Evolutionary conservation across 1,140 invertebrate genomes (phyloP).

Genomic region (Philotrypesis tridentata): DNA sequence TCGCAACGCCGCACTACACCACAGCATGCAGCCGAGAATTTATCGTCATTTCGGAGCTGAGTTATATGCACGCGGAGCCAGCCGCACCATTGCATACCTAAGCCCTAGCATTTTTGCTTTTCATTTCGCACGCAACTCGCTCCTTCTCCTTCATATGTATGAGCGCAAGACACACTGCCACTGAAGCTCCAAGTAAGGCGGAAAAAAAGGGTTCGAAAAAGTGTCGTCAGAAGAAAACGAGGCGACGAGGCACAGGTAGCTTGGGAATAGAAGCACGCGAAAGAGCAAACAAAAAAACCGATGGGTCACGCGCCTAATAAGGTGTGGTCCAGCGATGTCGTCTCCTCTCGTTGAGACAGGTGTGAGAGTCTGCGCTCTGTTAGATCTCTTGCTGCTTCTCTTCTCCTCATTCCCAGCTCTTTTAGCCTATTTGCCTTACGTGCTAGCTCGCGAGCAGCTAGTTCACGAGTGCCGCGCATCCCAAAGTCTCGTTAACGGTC

Average conservation of each 20-base stretch:
- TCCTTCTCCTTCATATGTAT: background rate
- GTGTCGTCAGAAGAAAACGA: background rate
- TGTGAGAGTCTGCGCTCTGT: conserved; percentile 49
- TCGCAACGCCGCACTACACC: too few relatives aligned
- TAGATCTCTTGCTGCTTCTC: conserved; percentile 55
- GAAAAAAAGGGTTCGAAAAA: background rate
- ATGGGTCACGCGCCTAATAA: conserved; percentile 52
- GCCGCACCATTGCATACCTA: background rate
- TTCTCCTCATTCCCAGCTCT: background rate
- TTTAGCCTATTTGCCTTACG: background rate
- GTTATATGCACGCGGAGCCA: background rate
- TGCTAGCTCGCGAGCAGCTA: background rate
- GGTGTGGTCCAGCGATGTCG: conserved; percentile 49
- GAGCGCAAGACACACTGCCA: background rate
- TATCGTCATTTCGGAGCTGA: conserved; percentile 6
- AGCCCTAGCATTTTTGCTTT: background rate
- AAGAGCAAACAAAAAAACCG: conserved; percentile 30
- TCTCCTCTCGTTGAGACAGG: conserved; percentile 60
- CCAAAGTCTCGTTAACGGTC: background rate
- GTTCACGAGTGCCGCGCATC: too few relatives aligned
- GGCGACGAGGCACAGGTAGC: background rate
- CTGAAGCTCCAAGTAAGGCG: background rate
- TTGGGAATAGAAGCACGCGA: background rate
- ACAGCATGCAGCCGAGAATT: background rate
- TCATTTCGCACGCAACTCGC: background rate